Evolutionary conservation across 2,113 vertebrate genomes (phyloP).

Genomic region (Bufo bufo): DNA sequence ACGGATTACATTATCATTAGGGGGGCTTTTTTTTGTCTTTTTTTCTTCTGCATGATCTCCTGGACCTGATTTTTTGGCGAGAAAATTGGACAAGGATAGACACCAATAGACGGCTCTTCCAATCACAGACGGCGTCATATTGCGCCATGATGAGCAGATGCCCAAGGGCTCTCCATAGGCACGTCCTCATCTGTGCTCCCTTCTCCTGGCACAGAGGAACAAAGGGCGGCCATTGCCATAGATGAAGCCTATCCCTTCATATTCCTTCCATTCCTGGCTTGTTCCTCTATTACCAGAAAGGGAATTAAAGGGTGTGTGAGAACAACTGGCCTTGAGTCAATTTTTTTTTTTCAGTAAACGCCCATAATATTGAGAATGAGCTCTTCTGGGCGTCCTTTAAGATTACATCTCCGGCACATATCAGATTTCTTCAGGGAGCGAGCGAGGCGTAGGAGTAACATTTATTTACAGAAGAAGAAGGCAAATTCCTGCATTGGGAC

Average conservation of each 20-base stretch:
- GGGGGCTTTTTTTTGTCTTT: too few relatives aligned
- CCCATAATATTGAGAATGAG: constrained; percentile 42
- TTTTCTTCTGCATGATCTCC: too few relatives aligned
- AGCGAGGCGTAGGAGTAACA: constrained; percentile 47
- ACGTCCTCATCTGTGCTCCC: too few relatives aligned
- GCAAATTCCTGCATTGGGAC: constrained; percentile 45
- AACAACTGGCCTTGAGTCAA: constrained; percentile 15
- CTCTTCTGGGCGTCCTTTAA: constrained; percentile 20
- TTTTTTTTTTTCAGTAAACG: constrained; percentile 5
- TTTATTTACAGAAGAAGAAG: constrained; percentile 52
- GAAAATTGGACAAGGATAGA: too few relatives aligned
- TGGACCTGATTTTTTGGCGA: too few relatives aligned
- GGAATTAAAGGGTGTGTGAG: constrained; percentile 9
- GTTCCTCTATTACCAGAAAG: not conserved
- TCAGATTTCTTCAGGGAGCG: constrained; percentile 50
- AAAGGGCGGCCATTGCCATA: not conserved
- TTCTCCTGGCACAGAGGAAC: too few relatives aligned
- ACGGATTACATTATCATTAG: too few relatives aligned
- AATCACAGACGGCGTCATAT: too few relatives aligned
- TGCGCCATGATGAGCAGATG: too few relatives aligned
- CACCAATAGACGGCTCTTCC: too few relatives aligned
- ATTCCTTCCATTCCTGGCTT: not conserved
- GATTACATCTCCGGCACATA: constrained; percentile 17
- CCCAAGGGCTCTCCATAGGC: too few relatives aligned
- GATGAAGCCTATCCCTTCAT: not conserved